A percentile compares a stretch with the other conserved stretches of the same genome.
phyloP scores from a whole-genome alignment of 2,888 invertebrate genomes.

The Perithous albicinctus region DNA sequence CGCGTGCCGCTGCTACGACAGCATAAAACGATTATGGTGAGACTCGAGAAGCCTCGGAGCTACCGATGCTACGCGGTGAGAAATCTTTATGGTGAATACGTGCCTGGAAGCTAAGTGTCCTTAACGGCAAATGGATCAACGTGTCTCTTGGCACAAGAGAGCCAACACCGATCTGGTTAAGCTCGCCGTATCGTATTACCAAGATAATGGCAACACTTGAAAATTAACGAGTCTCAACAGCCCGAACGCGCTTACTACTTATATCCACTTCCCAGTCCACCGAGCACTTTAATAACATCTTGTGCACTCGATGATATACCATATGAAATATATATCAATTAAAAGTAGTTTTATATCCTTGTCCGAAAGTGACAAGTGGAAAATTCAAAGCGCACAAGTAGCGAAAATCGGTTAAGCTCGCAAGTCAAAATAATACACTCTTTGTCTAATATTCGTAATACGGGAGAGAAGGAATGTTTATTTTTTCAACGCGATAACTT shows the following conservation, averaged over 20 bases:
- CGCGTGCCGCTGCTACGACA: conserved; percentile 24
- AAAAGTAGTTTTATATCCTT: too few species aligned
- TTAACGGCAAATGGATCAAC: conserved; percentile 17
- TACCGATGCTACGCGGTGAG: neutral
- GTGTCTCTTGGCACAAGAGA: neutral
- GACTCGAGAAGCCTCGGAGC: neutral
- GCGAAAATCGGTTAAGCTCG: too few species aligned
- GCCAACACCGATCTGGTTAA: conserved; percentile 1
- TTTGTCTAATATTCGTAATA: too few species aligned
- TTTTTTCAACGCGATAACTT: too few species aligned
- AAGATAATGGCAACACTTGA: neutral
- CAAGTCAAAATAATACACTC: too few species aligned
- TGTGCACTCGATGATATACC: too few species aligned
- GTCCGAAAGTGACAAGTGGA: neutral
- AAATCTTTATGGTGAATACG: conserved; percentile 39
- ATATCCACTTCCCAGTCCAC: neutral
- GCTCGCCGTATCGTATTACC: neutral
- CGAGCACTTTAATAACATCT: neutral
- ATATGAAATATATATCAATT: too few species aligned
- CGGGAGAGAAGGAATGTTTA: too few species aligned
- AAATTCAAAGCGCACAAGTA: too few species aligned
- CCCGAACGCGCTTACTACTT: neutral
- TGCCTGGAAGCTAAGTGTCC: conserved; percentile 20
- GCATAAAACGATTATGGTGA: conserved; percentile 34
- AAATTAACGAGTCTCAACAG: neutral